Evolutionary conservation across 2,113 vertebrate species (phyloP), one percentile per base, ranked within the genome.

Genomic region (Nesogale talazaci): DNA sequence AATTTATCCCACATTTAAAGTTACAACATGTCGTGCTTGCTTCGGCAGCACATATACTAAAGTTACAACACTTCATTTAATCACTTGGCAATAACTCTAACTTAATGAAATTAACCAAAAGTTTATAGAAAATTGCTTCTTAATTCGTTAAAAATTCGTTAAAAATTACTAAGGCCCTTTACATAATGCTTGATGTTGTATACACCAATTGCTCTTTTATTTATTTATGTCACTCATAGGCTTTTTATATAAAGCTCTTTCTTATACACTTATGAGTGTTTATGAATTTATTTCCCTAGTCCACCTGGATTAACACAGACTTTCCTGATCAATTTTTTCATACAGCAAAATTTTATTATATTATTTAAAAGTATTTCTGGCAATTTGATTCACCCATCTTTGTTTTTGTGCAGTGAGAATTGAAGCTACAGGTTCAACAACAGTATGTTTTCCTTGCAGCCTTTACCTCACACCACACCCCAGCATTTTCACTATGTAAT

Each of bases 1-100:
- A 87, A 83, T 83, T 76, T 81, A 89, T 56, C 34, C n/a, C 52
- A 56, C 38, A 86, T n/a, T 88, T 89, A 91, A 90, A 91, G 29
- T 61, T 70, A 65, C 2, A 90, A 67, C 23, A 17, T n/a, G n/a
- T n/a, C n/a, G n/a, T n/a, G n/a, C n/a, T n/a, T n/a, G n/a, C n/a
- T n/a, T n/a, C n/a, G n/a, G n/a, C n/a, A n/a, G n/a, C n/a, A n/a
- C n/a, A n/a, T n/a, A n/a, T n/a, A n/a, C n/a, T 89, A 91, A 90
- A 91, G 29, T 61, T 70, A 65, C 2, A 90, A 67, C 23, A 17
- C 52, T 79, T 92, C 59, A 61, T 63, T 88, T 78, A 89, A 82
- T 59, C 84, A 61, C 40, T 52, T 83, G 59, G n/a, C 29, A 89
- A 89, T 85, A 61, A 75, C 86, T 22, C 34, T 85, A 70, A 83